A percentile compares a stretch with the other conserved stretches of the same genome.
Evolutionary conservation across 2,888 invertebrate species (phyloP).

Genomic region (Mythimna lalbum): DNA sequence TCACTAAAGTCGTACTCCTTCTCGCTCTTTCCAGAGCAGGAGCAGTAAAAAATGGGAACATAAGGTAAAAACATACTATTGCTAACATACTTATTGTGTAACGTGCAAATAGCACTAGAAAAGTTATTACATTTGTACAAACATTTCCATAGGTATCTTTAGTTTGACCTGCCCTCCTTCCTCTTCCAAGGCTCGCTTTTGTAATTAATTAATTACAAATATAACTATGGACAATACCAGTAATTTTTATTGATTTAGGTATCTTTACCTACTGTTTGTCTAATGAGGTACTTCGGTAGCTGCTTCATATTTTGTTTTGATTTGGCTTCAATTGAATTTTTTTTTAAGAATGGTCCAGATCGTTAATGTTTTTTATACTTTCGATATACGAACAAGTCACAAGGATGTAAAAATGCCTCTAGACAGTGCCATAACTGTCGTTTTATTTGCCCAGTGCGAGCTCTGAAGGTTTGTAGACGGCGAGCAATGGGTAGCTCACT

Average conservation of each 20-base stretch:
- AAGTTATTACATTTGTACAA: slow-evolving; percentile 71
- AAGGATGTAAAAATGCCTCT: too few species aligned
- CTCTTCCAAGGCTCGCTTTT: slow-evolving; percentile 63
- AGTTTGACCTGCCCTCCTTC: slow-evolving; percentile 64
- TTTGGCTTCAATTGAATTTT: too few species aligned
- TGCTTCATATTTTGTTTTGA: too few species aligned
- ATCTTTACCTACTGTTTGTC: slow-evolving; percentile 6
- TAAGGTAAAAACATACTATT: not conserved
- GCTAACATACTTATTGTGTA: not conserved
- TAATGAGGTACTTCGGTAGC: not conserved
- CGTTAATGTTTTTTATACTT: too few species aligned
- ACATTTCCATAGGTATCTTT: slow-evolving; percentile 60
- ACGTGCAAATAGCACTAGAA: not conserved
- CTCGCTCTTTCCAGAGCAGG: not conserved
- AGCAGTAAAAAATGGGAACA: not conserved
- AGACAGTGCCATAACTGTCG: too few species aligned
- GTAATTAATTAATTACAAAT: slow-evolving; percentile 60
- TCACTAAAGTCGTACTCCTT: not conserved
- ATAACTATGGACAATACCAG: slow-evolving; percentile 48
- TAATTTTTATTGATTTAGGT: slow-evolving; percentile 40
- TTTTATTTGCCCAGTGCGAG: too few species aligned
- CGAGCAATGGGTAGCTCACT: too few species aligned
- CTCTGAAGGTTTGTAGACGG: too few species aligned
- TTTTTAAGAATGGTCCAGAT: too few species aligned
- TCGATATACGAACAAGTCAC: too few species aligned